A percentile compares a stretch with the other conserved stretches of the same genome.
Evolutionary conservation across 1,140 invertebrate species (phyloP).

Genomic region (Tetramorium alpestre): DNA sequence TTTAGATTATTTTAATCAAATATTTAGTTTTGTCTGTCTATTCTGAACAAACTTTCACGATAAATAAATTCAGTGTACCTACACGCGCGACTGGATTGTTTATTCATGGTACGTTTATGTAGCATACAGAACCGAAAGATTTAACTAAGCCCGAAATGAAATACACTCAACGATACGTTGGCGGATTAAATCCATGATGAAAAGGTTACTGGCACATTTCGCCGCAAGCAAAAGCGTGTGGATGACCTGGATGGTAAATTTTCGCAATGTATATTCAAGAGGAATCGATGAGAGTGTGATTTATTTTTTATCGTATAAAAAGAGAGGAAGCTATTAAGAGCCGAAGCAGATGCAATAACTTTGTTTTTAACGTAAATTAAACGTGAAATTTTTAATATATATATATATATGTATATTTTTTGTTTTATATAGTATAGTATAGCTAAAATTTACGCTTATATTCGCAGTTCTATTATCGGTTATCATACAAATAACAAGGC

Average conservation of each 20-base stretch:
- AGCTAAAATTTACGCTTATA: neutral
- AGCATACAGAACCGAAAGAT: slow-evolving; percentile 4
- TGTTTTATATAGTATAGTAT: neutral
- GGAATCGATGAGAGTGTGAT: neutral
- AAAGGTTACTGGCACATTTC: slow-evolving; percentile 25
- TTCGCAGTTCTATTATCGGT: neutral
- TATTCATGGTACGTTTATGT: neutral
- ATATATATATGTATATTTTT: no score
- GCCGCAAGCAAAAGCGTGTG: neutral
- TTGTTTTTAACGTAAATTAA: neutral
- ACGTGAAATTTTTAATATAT: neutral
- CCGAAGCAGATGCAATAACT: neutral
- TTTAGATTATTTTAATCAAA: slow-evolving; percentile 27
- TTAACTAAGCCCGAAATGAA: slow-evolving; percentile 30
- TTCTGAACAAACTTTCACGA: neutral
- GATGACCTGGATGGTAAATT: neutral
- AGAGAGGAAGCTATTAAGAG: neutral
- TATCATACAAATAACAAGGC: neutral
- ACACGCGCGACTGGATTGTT: neutral
- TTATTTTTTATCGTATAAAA: slow-evolving; percentile 11
- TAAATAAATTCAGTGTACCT: neutral
- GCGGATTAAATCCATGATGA: slow-evolving; percentile 14
- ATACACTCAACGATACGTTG: neutral
- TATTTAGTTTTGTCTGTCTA: neutral
- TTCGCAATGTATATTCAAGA: slow-evolving; percentile 32